Percentiles rank a stretch among this genome's conserved stretches.
Evolutionary conservation across 2,888 invertebrate genomes (phyloP).

Genomic region (Athrips mouffetella): DNA sequence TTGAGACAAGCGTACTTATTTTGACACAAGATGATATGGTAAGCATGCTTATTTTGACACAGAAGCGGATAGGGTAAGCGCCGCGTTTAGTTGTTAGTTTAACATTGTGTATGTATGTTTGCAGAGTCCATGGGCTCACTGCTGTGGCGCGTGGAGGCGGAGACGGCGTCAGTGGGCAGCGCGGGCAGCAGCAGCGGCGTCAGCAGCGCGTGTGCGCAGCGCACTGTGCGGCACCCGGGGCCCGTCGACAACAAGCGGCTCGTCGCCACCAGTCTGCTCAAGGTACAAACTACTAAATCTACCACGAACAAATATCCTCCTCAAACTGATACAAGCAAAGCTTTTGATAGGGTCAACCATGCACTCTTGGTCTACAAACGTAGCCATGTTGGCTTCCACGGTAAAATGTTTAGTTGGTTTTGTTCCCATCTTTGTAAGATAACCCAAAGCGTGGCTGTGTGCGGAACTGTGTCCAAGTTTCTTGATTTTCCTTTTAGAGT

Average conservation of each 20-base stretch:
- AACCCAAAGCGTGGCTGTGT: not conserved
- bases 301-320: conserved; percentile 75
- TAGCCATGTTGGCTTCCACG: not conserved
- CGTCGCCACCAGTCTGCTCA: conserved; percentile 79
- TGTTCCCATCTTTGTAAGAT: not conserved
- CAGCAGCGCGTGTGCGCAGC: conserved; percentile 58
- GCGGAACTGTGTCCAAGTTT: not conserved
- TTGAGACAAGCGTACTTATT: no score
- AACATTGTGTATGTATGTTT: not conserved
- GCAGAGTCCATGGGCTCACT: conserved; percentile 82
- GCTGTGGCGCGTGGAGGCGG: conserved; percentile 76
- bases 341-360: not conserved
- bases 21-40: no score
- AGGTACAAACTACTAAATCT: conserved; percentile 87
- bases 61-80: no score
- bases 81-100: no score
- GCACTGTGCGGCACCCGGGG: conserved; percentile 74
- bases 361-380: not conserved
- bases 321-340: no score
- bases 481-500: not conserved
- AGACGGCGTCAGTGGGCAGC: conserved; percentile 80
- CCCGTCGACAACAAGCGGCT: conserved; percentile 87
- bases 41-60: no score
- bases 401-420: not conserved
- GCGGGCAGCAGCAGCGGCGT: conserved; percentile 84